Evolutionary conservation across 2,797 vertebrate species (phyloP).

Genomic region (Leptodactylus fallax): DNA sequence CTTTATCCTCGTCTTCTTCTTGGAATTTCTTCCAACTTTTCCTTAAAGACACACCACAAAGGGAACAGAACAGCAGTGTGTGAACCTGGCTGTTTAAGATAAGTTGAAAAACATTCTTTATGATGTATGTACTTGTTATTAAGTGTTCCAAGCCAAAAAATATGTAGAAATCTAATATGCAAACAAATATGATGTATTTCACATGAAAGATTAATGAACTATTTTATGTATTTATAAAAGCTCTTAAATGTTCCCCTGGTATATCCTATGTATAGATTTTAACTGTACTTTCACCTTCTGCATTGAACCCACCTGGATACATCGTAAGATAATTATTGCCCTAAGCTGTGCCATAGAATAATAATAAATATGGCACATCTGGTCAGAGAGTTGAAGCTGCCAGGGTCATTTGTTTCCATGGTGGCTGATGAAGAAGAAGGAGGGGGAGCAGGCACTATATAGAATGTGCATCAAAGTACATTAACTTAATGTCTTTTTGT

Average conservation of each 20-base stretch:
- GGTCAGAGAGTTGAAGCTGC: slow-evolving; percentile 14
- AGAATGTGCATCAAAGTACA: slow-evolving; percentile 55
- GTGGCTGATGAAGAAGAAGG: slow-evolving; percentile 48
- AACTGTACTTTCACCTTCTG: not conserved
- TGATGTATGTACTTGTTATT: no score
- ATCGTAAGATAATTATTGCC: not conserved
- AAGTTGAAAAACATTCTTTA: not conserved
- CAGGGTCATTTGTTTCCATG: slow-evolving; percentile 58
- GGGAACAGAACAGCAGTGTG: not conserved
- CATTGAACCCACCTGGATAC: not conserved
- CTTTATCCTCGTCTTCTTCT: not conserved
- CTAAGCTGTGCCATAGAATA: slow-evolving; percentile 12
- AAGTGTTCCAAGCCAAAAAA: not conserved
- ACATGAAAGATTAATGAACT: not conserved
- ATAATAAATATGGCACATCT: slow-evolving; percentile 47
- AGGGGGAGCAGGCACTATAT: slow-evolving; percentile 40
- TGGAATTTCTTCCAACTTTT: not conserved
- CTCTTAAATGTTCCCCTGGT: not conserved
- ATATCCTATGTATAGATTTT: not conserved
- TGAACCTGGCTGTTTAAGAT: not conserved
- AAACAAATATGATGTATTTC: no score
- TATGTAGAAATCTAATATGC: not conserved
- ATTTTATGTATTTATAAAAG: not conserved
- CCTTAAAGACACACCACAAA: not conserved
- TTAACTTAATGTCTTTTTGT: slow-evolving; percentile 60